phyloP scores from a whole-genome alignment of 2,797 vertebrate genomes.

The Sebastes matsubarae region DNA sequence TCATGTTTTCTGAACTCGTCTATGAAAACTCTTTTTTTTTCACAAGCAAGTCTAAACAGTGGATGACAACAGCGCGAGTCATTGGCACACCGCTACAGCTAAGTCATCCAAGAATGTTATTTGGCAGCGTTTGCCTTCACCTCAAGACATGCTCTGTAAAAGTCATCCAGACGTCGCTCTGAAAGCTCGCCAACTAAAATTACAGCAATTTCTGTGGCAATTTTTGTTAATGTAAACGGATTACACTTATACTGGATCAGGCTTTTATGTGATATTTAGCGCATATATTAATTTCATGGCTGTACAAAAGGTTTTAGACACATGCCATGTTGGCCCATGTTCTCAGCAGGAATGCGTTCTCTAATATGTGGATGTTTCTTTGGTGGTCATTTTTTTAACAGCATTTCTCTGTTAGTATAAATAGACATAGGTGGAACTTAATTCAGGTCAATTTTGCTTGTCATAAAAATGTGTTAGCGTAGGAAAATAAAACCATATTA shows the following conservation, averaged over 20 bases:
- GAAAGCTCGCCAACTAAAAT: conserved; percentile 64
- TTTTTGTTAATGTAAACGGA: conserved; percentile 61
- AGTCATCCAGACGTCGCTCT: conserved; percentile 57
- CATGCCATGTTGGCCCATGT: background rate
- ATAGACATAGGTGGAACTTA: conserved; percentile 51
- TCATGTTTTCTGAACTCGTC: conserved; percentile 50
- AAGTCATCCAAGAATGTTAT: conserved; percentile 74
- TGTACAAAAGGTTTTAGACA: conserved; percentile 19
- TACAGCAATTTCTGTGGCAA: conserved; percentile 53
- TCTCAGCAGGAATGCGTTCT: conserved; percentile 12
- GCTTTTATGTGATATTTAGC: conserved; percentile 22
- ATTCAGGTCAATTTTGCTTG: conserved; percentile 63
- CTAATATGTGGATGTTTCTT: conserved; percentile 24
- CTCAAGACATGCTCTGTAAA: conserved; percentile 60
- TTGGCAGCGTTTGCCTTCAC: conserved; percentile 65
- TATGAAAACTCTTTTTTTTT: conserved; percentile 42
- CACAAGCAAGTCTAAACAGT: conserved; percentile 72
- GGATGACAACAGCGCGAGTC: conserved; percentile 64
- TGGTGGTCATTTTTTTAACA: conserved; percentile 32
- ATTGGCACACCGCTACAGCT: conserved; percentile 46
- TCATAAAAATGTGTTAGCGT: conserved; percentile 64
- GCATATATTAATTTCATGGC: conserved; percentile 18
- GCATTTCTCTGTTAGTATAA: conserved; percentile 44
- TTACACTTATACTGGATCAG: conserved; percentile 55
- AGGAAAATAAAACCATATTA: conserved; percentile 62